Percentiles rank a stretch among this genome's conserved stretches.
phyloP scores from a whole-genome alignment of 2,113 vertebrate genomes.

The Microtus ochrogaster region DNA sequence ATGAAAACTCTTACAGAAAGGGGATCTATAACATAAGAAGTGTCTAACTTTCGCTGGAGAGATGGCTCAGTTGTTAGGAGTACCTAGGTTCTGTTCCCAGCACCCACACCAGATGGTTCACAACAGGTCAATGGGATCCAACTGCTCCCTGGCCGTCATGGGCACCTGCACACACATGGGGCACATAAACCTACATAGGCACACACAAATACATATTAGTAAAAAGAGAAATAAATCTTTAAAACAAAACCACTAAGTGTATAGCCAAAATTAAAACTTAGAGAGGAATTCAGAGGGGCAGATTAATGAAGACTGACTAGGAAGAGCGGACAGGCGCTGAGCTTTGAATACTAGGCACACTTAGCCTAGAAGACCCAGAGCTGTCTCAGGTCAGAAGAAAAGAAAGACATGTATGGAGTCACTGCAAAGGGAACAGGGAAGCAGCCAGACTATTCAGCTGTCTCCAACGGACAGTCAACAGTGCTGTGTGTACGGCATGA shows the following conservation, averaged over 20 bases:
- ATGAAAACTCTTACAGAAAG: neutral
- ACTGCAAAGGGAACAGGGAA: neutral
- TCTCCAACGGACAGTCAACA: neutral
- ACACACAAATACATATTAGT: neutral
- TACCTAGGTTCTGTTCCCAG: neutral
- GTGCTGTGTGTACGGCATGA: neutral
- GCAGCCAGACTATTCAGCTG: neutral
- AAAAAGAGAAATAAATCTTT: neutral
- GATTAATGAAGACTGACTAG: neutral
- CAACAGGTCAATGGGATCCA: neutral
- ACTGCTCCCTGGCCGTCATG: neutral
- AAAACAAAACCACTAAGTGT: neutral
- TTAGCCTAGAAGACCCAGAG: neutral
- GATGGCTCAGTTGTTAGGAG: neutral
- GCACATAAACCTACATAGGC: neutral
- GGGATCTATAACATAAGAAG: neutral
- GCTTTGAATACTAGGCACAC: neutral
- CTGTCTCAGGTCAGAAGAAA: slow-evolving; percentile 27
- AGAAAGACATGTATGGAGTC: neutral
- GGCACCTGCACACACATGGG: neutral
- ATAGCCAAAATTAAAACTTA: neutral
- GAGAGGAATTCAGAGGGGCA: neutral
- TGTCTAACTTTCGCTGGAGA: neutral
- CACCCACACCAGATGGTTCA: neutral
- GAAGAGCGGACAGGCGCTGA: neutral